Evolutionary conservation across 2,113 vertebrate species (phyloP).

Genomic region (Stercorarius parasiticus): DNA sequence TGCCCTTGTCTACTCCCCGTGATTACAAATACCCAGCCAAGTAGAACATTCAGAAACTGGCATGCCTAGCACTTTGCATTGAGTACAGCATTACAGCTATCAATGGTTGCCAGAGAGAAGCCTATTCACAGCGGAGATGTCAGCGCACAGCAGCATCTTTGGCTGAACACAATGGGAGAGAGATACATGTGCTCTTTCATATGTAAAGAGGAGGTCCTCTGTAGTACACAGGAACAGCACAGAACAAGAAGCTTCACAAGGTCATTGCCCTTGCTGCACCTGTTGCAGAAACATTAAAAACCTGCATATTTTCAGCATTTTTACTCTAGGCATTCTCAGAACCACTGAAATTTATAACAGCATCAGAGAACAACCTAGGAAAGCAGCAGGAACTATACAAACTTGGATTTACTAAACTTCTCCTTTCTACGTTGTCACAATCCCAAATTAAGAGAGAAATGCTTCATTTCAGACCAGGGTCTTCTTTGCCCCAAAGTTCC

Average conservation of each 20-base stretch:
- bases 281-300: background rate
- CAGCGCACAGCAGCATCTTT: constrained; percentile 13
- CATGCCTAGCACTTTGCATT: background rate
- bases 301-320: background rate
- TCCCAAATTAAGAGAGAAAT: background rate
- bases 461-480: background rate
- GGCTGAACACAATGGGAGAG: background rate
- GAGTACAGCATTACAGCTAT: background rate
- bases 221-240: background rate
- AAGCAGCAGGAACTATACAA: background rate
- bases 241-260: background rate
- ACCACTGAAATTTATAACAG: background rate
- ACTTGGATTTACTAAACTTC: background rate
- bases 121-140: background rate
- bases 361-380: background rate
- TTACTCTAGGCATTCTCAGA: background rate
- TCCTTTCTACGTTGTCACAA: background rate
- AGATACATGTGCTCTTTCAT: constrained; percentile 5
- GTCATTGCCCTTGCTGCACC: background rate
- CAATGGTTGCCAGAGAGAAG: constrained; percentile 11
- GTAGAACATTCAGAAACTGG: background rate
- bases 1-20: background rate
- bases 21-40: constrained; percentile 5
- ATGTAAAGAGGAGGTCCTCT: background rate
- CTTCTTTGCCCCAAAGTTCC: background rate